Percentiles rank a stretch among this genome's conserved stretches.
phyloP scores from a whole-genome alignment of 35 echinoderm and acorn worm species.

The Amphiura filiformis region DNA sequence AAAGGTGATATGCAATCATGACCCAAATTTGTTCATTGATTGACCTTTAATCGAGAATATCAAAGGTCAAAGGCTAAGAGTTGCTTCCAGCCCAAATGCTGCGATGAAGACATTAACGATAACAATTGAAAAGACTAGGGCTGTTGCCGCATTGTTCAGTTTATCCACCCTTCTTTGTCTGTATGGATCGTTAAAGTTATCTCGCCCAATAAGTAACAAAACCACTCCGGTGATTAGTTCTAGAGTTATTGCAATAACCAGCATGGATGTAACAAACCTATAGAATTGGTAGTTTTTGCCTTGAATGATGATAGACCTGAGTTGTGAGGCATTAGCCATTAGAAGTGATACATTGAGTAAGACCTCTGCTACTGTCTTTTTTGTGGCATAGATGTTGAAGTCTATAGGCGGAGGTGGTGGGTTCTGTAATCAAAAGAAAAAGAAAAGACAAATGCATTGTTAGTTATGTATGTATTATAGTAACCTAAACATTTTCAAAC shows the following conservation, averaged over 20 bases:
- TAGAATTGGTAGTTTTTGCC: slow-evolving; percentile 79
- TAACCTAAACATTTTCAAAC: too few relatives aligned
- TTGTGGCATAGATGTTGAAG: slow-evolving; percentile 93
- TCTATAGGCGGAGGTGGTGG: slow-evolving; percentile 76
- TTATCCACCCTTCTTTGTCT: slow-evolving; percentile 74
- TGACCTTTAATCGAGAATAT: neutral
- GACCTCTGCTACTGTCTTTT: slow-evolving; percentile 86
- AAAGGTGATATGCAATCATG: neutral
- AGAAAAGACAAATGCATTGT: neutral
- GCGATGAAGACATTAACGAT: slow-evolving; percentile 91
- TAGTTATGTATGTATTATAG: too few relatives aligned
- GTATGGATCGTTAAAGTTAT: slow-evolving; percentile 91
- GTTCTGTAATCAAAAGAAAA: slow-evolving; percentile 57
- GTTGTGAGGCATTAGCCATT: slow-evolving; percentile 88
- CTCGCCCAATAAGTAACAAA: slow-evolving; percentile 81
- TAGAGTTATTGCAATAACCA: slow-evolving; percentile 82
- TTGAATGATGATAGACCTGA: slow-evolving; percentile 76
- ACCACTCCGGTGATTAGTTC: slow-evolving; percentile 67
- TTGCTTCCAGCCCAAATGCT: slow-evolving; percentile 69
- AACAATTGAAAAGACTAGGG: slow-evolving; percentile 68
- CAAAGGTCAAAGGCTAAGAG: neutral
- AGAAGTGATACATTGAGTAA: slow-evolving; percentile 78
- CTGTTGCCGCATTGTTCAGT: slow-evolving; percentile 86
- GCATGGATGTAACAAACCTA: slow-evolving; percentile 81
- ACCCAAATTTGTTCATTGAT: neutral